phyloP scores from a whole-genome alignment of 2,113 vertebrate species.

The Ammospiza caudacuta region DNA sequence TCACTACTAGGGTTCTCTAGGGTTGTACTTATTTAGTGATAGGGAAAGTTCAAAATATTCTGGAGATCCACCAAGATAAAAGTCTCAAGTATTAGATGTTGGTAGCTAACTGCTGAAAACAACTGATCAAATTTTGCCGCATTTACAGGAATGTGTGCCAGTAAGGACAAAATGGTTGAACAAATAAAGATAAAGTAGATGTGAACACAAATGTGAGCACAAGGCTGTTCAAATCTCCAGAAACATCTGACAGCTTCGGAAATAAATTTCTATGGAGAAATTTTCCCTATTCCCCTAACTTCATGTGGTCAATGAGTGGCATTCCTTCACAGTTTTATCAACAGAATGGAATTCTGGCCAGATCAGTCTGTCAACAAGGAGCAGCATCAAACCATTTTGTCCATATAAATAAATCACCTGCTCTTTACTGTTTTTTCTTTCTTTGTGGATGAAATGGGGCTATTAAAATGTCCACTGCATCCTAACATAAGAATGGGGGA shows the following conservation, averaged over 20 bases:
- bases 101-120: not conserved
- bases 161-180: conserved; percentile 44
- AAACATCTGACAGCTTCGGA: conserved; percentile 59
- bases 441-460: conserved; percentile 29
- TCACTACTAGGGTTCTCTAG: not conserved
- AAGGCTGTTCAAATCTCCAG: conserved; percentile 52
- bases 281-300: conserved; percentile 66
- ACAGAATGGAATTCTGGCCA: conserved; percentile 66
- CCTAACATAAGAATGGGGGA: not conserved
- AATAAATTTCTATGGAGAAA: conserved; percentile 61
- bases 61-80: not conserved
- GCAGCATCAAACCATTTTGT: conserved; percentile 70
- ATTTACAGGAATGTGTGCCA: not conserved
- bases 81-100: not conserved
- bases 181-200: conserved; percentile 58
- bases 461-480: conserved; percentile 25
- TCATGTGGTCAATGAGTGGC: conserved; percentile 58
- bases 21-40: not conserved
- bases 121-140: not conserved
- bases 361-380: conserved; percentile 70
- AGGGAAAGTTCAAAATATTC: not conserved
- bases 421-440: conserved; percentile 66
- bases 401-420: conserved; percentile 67
- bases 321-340: conserved; percentile 77
- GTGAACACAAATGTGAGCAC: not conserved